Evolutionary conservation across 2,888 invertebrate species (phyloP).

Genomic region (Troglohyphantes excavatus): DNA sequence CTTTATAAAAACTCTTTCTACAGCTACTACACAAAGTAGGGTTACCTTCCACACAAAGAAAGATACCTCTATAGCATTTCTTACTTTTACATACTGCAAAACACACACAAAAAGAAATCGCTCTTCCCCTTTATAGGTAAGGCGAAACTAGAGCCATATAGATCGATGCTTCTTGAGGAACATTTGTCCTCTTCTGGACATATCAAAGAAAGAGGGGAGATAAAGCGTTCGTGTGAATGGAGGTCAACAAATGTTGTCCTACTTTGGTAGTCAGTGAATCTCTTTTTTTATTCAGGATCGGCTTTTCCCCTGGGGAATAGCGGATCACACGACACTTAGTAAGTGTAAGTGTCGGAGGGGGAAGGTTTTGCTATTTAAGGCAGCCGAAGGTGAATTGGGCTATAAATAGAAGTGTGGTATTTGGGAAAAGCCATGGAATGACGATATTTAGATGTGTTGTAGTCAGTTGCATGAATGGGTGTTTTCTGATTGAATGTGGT

Average conservation of each 20-base stretch:
- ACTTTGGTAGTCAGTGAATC: slow-evolving; percentile 67
- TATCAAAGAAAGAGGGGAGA: slow-evolving; percentile 61
- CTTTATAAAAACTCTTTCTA: background rate
- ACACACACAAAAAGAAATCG: background rate
- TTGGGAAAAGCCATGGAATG: no score
- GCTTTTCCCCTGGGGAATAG: slow-evolving; percentile 33
- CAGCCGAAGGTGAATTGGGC: background rate
- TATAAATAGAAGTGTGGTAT: background rate
- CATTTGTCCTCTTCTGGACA: slow-evolving; percentile 63
- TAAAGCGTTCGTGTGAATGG: slow-evolving; percentile 67
- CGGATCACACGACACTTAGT: slow-evolving; percentile 12
- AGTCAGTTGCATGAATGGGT: no score
- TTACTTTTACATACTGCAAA: background rate
- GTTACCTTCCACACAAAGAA: background rate
- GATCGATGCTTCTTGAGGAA: slow-evolving; percentile 60
- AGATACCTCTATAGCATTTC: background rate
- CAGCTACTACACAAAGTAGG: background rate
- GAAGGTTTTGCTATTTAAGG: background rate
- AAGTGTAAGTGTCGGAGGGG: background rate
- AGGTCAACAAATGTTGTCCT: slow-evolving; percentile 75
- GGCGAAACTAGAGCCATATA: background rate
- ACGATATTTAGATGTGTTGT: no score
- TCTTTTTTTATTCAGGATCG: slow-evolving; percentile 26
- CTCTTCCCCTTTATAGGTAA: background rate
- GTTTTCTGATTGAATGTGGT: no score